Base-by-base conservation (phyloP, 1,140 invertebrate species). In the Eulimnadia texana region DNA sequence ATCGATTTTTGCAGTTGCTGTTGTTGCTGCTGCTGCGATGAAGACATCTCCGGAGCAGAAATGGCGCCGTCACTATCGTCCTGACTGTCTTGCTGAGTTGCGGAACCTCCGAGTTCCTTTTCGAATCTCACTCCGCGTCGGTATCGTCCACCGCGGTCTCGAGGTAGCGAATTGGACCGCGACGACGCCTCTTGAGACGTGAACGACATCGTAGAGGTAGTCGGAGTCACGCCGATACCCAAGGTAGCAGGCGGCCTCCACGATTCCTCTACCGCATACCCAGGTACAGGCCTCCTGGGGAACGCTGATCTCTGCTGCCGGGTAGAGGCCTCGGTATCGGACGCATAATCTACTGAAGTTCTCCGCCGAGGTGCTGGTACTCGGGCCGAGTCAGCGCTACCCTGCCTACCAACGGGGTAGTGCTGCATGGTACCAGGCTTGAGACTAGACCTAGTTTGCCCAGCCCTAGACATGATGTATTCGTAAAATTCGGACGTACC, bases 311-410 rank as follows among this genome's bases (percentile, higher is more conserved):
- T 19, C 23, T 61, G 50, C n/a, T 51, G 29, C 9, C 62, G 42
- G 0, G 84, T 64, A 51, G 72, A 85, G 1, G 89, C 87, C 77
- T 98, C 93, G 0, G 93, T 95, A 70, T 97, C 93, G 16, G 92
- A 95, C 29, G 88, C 89, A 71, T 92, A 93, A 73, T 92, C 90
- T 64, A 92, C 75, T 51, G 84, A 68, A 11, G 65, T 65, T 47
- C 67, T 52, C 53, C 70, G 67, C 3, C 71, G 68, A 22, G 70
- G 66, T 23, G 69, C 66, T 50, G 67, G 67, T 11, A 66, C 64
- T 24, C 58, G 13, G 16, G 56, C 19, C 60, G 66, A 29, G 59
- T 64, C n/a, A 60, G 58, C 20, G 60, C 68, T 28, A 60, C 58
- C 58, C 64, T 66, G 50, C 60, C 67, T 58, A 16, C 49, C 50